Conservation (phyloP, 2,888 invertebrate species). For the Sinelater perroti region DNA sequence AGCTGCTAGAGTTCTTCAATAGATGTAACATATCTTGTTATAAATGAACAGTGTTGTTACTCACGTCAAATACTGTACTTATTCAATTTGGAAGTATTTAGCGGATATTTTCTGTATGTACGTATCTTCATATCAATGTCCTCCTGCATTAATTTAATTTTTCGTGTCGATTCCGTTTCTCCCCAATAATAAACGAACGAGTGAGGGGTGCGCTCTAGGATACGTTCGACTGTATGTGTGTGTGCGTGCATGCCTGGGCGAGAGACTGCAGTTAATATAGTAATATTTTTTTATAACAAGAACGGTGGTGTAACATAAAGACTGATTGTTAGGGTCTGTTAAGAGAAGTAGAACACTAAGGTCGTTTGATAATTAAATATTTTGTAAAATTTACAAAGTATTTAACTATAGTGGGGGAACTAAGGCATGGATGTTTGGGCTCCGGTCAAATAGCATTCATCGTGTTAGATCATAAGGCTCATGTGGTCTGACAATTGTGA, state of each 20-base stretch:
- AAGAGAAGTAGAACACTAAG: constrained; percentile 33
- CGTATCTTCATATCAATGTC: constrained; percentile 36
- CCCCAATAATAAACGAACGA: constrained; percentile 22
- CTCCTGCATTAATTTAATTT: constrained; percentile 24
- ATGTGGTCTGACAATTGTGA: constrained; percentile 48
- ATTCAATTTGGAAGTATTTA: constrained; percentile 28
- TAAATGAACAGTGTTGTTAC: constrained; percentile 29
- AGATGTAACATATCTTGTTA: constrained; percentile 57
- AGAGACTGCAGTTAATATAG: constrained; percentile 49
- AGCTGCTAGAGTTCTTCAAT: constrained; percentile 46
- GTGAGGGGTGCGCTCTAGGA: constrained; percentile 18
- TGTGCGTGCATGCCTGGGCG: constrained; percentile 42
- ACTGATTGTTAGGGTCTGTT: constrained; percentile 57
- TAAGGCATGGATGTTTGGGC: constrained; percentile 28
- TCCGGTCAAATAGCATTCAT: constrained; percentile 38
- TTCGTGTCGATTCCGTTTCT: no score
- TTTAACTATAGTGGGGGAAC: constrained; percentile 21
- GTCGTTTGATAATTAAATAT: constrained; percentile 38
- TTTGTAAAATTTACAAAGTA: constrained; percentile 32
- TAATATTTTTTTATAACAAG: constrained; percentile 56
- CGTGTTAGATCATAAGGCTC: constrained; percentile 47
- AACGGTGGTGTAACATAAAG: constrained; percentile 52
- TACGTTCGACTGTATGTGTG: constrained; percentile 30
- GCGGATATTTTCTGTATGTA: constrained; percentile 34
- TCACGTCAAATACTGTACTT: constrained; percentile 23